Evolutionary conservation across 2,888 invertebrate species (phyloP), one percentile per base, ranked within the genome.

Genomic region (Tetranychus truncatus): DNA sequence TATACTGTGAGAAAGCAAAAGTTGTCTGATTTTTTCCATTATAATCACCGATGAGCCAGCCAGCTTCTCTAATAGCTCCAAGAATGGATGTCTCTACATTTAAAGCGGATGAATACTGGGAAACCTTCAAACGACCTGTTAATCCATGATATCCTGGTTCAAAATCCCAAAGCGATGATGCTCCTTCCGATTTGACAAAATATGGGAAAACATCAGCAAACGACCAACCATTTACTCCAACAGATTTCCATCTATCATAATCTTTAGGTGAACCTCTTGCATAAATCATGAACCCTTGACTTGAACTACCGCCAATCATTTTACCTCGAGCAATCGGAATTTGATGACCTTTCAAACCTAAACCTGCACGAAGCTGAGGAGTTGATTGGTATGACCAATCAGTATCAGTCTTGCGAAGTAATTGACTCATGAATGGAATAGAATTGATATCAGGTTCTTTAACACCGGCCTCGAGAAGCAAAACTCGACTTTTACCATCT

Each of bases 211-310:
- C 90, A 76, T 91, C 87, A 1, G 88, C 85, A 83, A 91, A 95
- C 0, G 89, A 88, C 95, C 95, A 95, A 7, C 92, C 92, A 0
- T 89, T 86, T 80, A 94, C 94, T 0, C 94, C 93, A 78, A 89
- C 83, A 1, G 87, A 84, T 80, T 91, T 91, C 95, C 95, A 95
- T 72, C 88, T 86, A 81, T 95, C 91, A 82, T 91, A 95, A 81
- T 95, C 95, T 77, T 87, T 87, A 34, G 89, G 87, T 75, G 91
- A 89, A 1, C 95, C 95, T 45, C 95, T 86, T 78, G 94, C 91
- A 83, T 95, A 95, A 88, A 91, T 93, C 95, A 95, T 95, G 21
- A 94, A 94, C 83, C 95, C 95, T 85, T 95, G 87, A 0, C 91
- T 91, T 21, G 93, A 93, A 0, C 92, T 93, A 0, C 95, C 95